A percentile compares a stretch with the other conserved stretches of the same genome.
phyloP scores from a whole-genome alignment of 2,113 vertebrate genomes.

The Engraulis encrasicolus region DNA sequence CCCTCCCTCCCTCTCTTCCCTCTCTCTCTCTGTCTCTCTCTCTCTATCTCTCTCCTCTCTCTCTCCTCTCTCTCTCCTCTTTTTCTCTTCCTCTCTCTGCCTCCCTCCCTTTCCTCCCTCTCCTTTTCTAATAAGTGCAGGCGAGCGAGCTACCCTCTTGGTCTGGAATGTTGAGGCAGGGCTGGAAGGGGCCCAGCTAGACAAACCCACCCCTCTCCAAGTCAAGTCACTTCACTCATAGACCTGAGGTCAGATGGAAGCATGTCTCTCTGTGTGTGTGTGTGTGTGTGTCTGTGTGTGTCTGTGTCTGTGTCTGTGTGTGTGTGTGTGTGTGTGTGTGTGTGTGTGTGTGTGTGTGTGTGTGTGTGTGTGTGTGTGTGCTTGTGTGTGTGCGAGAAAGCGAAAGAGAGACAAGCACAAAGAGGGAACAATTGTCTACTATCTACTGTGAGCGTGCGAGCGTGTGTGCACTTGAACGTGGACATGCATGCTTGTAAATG shows the following conservation, averaged over 20 bases:
- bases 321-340: slow-evolving; percentile 41
- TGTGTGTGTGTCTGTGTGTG: slow-evolving; percentile 31
- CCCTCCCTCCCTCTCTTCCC: too few relatives aligned
- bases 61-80: too few relatives aligned
- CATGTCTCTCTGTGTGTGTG: too few relatives aligned
- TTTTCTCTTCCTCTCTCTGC: too few relatives aligned
- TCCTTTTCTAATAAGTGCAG: slow-evolving; percentile 60
- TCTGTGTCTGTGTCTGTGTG: slow-evolving; percentile 47
- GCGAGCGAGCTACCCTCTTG: slow-evolving; percentile 85
- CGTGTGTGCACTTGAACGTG: background rate
- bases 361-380: background rate
- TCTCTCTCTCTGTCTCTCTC: too few relatives aligned
- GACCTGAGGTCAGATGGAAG: slow-evolving; percentile 85
- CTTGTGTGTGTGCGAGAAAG: background rate
- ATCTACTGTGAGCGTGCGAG: too few relatives aligned
- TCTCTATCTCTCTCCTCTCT: too few relatives aligned
- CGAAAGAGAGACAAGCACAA: background rate
- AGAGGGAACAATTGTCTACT: too few relatives aligned
- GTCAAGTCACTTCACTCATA: slow-evolving; percentile 93
- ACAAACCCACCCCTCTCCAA: slow-evolving; percentile 85
- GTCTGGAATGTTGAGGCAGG: slow-evolving; percentile 91
- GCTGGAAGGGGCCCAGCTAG: slow-evolving; percentile 90
- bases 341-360: slow-evolving; percentile 26
- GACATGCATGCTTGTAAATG: background rate
- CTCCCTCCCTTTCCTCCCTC: too few relatives aligned